Evolutionary conservation across 2,797 vertebrate species (phyloP), one percentile per base, ranked within the genome.

Genomic region (Coilia nasus): DNA sequence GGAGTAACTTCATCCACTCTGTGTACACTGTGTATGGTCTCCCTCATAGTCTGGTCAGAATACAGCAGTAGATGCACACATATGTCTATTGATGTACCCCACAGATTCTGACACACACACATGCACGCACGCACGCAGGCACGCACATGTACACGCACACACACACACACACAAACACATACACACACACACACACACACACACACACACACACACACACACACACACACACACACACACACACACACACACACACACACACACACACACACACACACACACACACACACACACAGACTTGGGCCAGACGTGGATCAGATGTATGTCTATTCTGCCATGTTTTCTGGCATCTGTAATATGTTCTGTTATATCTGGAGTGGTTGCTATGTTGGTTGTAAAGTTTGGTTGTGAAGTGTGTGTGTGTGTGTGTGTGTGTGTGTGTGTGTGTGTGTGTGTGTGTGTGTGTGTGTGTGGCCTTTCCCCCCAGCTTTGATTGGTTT

Each of bases 231-330:
- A 59, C 17, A 5, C 57, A 21, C 17, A 59, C n/a, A 25, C 7
- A 64, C 7, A 64, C 0, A 25, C 14, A 15, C n/a, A 64, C n/a
- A 64, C 23, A 64, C 23, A 64, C 23, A 25, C 23, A 25, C 23
- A 64, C n/a, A 62, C 60, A 62, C n/a, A 62, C n/a, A 62, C 60
- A 62, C 60, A 62, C n/a, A 62, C 60, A 62, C 60, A 62, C 60
- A 62, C 62, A 28, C 62, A 64, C 62, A 64, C 6, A 64, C 6
- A 64, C 62, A 25, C 23, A 10, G 0, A 71, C 23, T 11, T 17
- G 50, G 35, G 35, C 35, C 35, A 78, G 35, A 78, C 35, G 5
- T 78, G 31, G 71, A 15, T 78, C 71, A 78, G 71, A 78, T 78
- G 15, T 1, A 64, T 23, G 50, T 9, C 50, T n/a, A n/a, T n/a